Percentiles rank a stretch among this genome's conserved stretches.
These are phyloP conservation scores for Spheniscus humboldti DNA, from an alignment of 2,797 vertebrate genomes.

Conservation along the genomic window DNA sequence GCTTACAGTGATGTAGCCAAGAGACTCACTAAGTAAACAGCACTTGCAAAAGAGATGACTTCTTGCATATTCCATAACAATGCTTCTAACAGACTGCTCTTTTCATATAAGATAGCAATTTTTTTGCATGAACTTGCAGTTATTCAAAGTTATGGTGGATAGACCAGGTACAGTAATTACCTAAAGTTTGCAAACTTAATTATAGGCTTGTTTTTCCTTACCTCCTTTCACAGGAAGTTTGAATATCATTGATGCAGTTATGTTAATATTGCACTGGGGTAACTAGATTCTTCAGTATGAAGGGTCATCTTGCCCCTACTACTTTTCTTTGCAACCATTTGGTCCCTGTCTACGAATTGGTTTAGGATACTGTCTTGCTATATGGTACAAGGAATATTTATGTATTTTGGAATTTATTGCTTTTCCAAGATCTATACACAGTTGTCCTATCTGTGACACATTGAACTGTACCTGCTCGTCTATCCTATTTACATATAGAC, in stretches of 20 bases:
- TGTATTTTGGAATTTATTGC: constrained; percentile 47
- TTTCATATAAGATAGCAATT: constrained; percentile 64
- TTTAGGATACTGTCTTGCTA: constrained; percentile 4
- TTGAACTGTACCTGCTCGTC: constrained; percentile 28
- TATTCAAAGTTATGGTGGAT: constrained; percentile 67
- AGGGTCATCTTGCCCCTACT: not conserved
- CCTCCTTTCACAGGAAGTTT: not conserved
- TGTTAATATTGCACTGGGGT: not conserved
- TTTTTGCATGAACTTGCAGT: constrained; percentile 73
- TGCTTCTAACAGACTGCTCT: constrained; percentile 78
- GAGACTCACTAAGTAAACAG: constrained; percentile 90
- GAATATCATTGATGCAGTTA: not conserved
- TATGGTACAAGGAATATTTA: constrained; percentile 64
- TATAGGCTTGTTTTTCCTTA: not conserved
- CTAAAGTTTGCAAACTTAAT: constrained; percentile 57
- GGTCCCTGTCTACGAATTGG: constrained; percentile 19
- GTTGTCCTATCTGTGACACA: not conserved
- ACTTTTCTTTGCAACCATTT: constrained; percentile 1
- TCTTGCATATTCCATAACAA: constrained; percentile 45
- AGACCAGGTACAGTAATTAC: constrained; percentile 69
- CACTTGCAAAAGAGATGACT: not conserved
- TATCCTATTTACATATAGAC: constrained; percentile 15
- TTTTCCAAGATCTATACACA: constrained; percentile 38
- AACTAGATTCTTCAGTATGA: not conserved
- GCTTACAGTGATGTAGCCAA: constrained; percentile 96